Percentiles rank a stretch among this genome's conserved stretches.
These are phyloP conservation scores for Netelia fuscicornis DNA, from an alignment of 2,888 invertebrate species.

Conservation along the genomic window DNA sequence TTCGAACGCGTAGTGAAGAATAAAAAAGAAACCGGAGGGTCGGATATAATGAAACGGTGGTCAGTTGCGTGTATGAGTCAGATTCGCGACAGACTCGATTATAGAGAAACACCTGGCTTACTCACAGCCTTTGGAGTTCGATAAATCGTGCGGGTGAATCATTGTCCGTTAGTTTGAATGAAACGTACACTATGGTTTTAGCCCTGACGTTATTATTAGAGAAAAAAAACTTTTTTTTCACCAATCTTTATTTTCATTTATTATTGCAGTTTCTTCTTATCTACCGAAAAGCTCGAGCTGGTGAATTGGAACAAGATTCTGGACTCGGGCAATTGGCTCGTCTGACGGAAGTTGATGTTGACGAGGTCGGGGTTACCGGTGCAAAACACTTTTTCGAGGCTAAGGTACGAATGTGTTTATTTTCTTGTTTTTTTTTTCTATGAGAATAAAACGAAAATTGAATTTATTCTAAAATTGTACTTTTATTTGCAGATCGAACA, in stretches of 20 bases:
- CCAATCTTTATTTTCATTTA: background rate
- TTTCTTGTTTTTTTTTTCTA: slow-evolving; percentile 32
- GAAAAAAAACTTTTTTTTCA: background rate
- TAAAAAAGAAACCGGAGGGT: slow-evolving; percentile 9
- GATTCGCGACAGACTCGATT: slow-evolving; percentile 49
- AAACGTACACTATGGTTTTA: too few relatives aligned
- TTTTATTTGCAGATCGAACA: slow-evolving; percentile 90
- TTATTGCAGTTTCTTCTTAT: slow-evolving; percentile 88
- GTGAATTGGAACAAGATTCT: slow-evolving; percentile 94
- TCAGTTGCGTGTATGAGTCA: slow-evolving; percentile 60
- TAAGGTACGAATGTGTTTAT: slow-evolving; percentile 87
- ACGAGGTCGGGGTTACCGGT: slow-evolving; percentile 97
- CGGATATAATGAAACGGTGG: slow-evolving; percentile 5
- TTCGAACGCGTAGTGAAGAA: slow-evolving; percentile 16
- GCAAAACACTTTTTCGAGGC: slow-evolving; percentile 98
- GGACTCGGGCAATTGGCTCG: slow-evolving; percentile 94
- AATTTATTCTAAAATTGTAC: slow-evolving; percentile 17
- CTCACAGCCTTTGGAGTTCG: slow-evolving; percentile 29
- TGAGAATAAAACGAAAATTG: slow-evolving; percentile 29
- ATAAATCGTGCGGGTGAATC: slow-evolving; percentile 51
- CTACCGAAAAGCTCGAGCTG: slow-evolving; percentile 95
- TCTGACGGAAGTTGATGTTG: slow-evolving; percentile 96
- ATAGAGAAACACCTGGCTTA: slow-evolving; percentile 58
- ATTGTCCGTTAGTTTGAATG: slow-evolving; percentile 10
- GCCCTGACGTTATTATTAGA: background rate